Percentiles rank a stretch among this genome's conserved stretches.
Conservation (phyloP, 2,113 vertebrate species). For the Danio rerio region GRCz12tu NC_133195.1:20575501-20576000, state of each 20-base stretch:
- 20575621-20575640: slow-evolving; percentile 25
- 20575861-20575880: slow-evolving; percentile 47
- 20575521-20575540: neutral
- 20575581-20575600: slow-evolving; percentile 38
- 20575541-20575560: neutral
- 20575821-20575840: slow-evolving; percentile 58
- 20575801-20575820: slow-evolving; percentile 60
- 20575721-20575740: slow-evolving; percentile 12
- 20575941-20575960: neutral
- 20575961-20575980: neutral
- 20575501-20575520: neutral
- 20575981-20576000: no score
- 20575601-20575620: slow-evolving; percentile 20
- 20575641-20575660: slow-evolving; percentile 17
- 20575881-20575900: slow-evolving; percentile 34
- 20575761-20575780: slow-evolving; percentile 54
- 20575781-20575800: slow-evolving; percentile 57
- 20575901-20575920: neutral
- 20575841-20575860: slow-evolving; percentile 43
- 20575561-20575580: slow-evolving; percentile 6
- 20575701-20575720: slow-evolving; percentile 15
- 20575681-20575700: slow-evolving; percentile 34
- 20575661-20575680: slow-evolving; percentile 32
- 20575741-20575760: slow-evolving; percentile 8
- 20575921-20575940: neutral